Evolutionary conservation across 2,888 invertebrate species (phyloP), one percentile per base, ranked within the genome.

Genomic region (Tenthredo notha): DNA sequence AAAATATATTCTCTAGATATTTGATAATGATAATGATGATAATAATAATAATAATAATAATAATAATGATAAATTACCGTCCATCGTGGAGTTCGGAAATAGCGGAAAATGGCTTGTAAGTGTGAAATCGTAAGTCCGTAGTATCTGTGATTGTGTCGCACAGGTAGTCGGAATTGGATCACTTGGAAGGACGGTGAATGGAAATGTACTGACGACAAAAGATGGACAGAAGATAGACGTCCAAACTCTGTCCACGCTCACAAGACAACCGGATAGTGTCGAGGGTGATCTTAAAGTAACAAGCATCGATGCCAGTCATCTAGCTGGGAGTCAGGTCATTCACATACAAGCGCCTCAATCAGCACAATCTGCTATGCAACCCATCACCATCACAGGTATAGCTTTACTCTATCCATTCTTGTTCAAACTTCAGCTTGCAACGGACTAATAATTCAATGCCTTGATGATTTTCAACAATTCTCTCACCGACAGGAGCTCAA

Each of bases 351-450:
- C 92, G 37, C 89, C 88, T 12, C 88, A 88, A 37, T 72, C 86
- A 2, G 85, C 91, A 10, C 92, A 92, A 84, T 88, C 90, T 21
- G 87, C 92, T 12, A 91, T 92, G 15, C 96, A 96, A 91, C 96
- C 96, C 1, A 95, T 97, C 85, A 96, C 97, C 15, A 96, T 97
- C 85, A 96, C 96, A 87, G 92, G 92, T 90, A 87, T 54, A 47
- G 82, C 5, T 21, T 47, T 2, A 40, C 18, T 82, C n/a, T 47
- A 15, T 2, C 33, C 1, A 33, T 25, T 18, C 33, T 18, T 67
- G 18, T 67, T 67, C 33, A 25, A 75, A 75, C 33, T 29, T 40
- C 25, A 6, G 29, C 50, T 21, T 50, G 4, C 43, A 29, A 37
- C 5, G 10, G 12, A 4, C 5, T 67, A 25, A 82, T 29, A 29